Conservation (phyloP, 2,888 invertebrate species). For the Tinea trinotella region DNA sequence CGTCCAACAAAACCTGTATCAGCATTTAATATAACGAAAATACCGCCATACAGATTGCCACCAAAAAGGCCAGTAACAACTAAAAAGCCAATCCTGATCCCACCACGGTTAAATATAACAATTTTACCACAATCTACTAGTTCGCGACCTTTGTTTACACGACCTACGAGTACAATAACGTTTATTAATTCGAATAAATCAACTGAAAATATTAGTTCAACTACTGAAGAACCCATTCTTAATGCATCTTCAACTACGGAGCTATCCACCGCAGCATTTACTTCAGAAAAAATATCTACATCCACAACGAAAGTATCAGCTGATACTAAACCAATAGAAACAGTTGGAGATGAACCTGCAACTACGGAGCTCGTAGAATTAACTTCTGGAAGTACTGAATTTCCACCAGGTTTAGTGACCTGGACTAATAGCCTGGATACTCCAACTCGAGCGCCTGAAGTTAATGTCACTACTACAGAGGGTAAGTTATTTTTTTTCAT, state of each 20-base stretch:
- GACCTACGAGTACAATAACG: slow-evolving; percentile 49
- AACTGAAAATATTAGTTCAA: slow-evolving; percentile 28
- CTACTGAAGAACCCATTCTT: slow-evolving; percentile 18
- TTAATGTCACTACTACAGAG: slow-evolving; percentile 31
- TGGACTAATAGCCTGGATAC: slow-evolving; percentile 63
- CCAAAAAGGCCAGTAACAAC: slow-evolving; percentile 43
- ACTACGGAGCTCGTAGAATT: slow-evolving; percentile 26
- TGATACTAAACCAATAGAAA: slow-evolving; percentile 21
- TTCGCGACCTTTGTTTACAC: slow-evolving; percentile 42
- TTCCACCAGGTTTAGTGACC: slow-evolving; percentile 58
- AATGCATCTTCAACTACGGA: slow-evolving; percentile 19
- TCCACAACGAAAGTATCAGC: slow-evolving; percentile 18
- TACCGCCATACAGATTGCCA: slow-evolving; percentile 48
- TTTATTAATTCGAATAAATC: slow-evolving; percentile 50
- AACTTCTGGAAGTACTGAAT: slow-evolving; percentile 34
- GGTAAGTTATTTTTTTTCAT: no score
- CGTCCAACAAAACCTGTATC: slow-evolving; percentile 48
- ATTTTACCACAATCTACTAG: slow-evolving; percentile 57
- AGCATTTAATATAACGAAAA: slow-evolving; percentile 48
- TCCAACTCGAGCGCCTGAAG: slow-evolving; percentile 37
- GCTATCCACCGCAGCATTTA: background rate
- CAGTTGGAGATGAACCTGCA: slow-evolving; percentile 22
- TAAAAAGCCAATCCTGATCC: slow-evolving; percentile 53
- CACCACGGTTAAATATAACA: slow-evolving; percentile 60
- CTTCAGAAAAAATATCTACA: slow-evolving; percentile 21